Evolutionary conservation across 2,888 invertebrate genomes (phyloP), one percentile per base, ranked within the genome.

Genomic region (Elysia crispata): DNA sequence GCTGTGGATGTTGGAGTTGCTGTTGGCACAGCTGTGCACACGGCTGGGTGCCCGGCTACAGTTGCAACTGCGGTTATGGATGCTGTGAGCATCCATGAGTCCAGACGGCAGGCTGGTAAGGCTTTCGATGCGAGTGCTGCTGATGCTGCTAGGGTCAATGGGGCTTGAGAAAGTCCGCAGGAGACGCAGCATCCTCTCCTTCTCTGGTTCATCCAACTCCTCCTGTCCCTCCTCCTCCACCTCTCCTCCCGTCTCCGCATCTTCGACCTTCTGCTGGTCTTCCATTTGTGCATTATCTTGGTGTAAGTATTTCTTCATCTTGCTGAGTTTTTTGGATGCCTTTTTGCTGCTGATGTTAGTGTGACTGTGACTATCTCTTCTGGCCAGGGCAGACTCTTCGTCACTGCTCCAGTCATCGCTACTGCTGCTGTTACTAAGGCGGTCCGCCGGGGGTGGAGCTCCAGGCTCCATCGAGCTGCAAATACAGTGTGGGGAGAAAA

Each of bases 131-230:
- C 31, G 23, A 28, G 31, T 79, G 57, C 67, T 41, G 31, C 25
- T 60, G 30, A 62, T 70, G 70, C 8, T 70, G 76, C 62, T 76
- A n/a, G 80, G 69, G 60, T 76, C 76, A 0, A 80, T 60, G 23
- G 80, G 31, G 8, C 60, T 75, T 20, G 80, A 74, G 62, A 74
- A 76, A 8, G 15, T 30, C 8, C 57, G 23, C 33, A 80, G 76
- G n/a, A 76, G 70, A 6, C 70, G 41, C 69, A 67, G 23, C 76
- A 72, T 80, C 20, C 41, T 62, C 23, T 80, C 76, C 30, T 72
- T 80, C 15, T 80, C 76, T 8, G 31, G 13, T 1, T 80, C 76
- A 64, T 60, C 76, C 75, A 60, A 13, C 60, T 25, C 64, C 15
- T 62, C 41, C 28, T n/a, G n/a, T 8, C 30, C 69, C 64, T 33